Percentiles rank a stretch among this genome's conserved stretches.
Conservation (phyloP, 1,140 invertebrate species). For the Psilanteris sp. region DNA sequence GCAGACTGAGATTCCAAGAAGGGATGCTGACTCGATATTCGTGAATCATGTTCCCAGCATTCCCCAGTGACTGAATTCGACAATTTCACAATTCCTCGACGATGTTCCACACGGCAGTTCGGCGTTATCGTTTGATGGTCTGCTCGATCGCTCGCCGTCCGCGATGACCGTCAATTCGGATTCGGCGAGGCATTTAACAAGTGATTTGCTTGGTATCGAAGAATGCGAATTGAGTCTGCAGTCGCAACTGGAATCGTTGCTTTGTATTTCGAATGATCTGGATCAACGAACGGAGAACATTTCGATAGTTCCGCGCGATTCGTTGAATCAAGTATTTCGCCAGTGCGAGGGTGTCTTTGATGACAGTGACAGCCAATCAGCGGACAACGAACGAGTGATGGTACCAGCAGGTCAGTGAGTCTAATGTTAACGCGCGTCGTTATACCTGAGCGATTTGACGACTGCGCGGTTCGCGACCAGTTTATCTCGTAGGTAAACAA, state of each 20-base stretch:
- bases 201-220: neutral
- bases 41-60: slow-evolving; percentile 4
- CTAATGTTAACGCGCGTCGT: no score
- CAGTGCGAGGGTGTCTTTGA: no score
- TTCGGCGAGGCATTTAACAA: neutral
- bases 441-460: no score
- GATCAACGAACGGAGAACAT: no score
- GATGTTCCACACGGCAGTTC: neutral
- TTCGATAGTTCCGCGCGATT: no score
- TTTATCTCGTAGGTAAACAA: no score
- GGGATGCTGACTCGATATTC: slow-evolving; percentile 5
- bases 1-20: slow-evolving; percentile 1
- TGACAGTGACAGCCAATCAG: no score
- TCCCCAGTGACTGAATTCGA: neutral
- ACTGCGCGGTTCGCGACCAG: no score
- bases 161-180: neutral
- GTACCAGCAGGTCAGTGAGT: no score
- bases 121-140: neutral
- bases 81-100: neutral
- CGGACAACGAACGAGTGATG: no score
- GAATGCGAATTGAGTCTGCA: neutral
- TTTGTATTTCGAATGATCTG: neutral
- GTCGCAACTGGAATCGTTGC: neutral
- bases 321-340: no score
- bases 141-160: neutral